Evolutionary conservation across 2,797 vertebrate genomes (phyloP), one percentile per base, ranked within the genome.

Genomic region (Enteromius trimaculatus): DNA sequence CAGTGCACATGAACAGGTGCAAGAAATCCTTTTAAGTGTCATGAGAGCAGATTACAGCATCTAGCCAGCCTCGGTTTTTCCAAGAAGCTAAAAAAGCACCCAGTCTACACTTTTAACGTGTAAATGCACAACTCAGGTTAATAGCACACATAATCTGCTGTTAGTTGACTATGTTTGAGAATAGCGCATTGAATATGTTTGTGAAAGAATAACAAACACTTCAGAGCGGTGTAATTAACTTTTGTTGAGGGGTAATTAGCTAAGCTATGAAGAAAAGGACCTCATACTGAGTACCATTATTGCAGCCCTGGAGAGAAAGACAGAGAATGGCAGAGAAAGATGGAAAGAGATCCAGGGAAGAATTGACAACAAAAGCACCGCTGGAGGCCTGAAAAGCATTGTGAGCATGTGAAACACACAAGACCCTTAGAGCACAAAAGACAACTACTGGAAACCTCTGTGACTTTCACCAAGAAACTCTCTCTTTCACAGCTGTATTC

Each of bases 201-300:
- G 77, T 42, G 42, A 29, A 58, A 44, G 65, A 77, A 62, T 80
- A 75, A 88, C 49, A 86, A 80, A 58, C 77, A 78, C 26, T 71
- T 75, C 81, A 86, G 76, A 80, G 68, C 29, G 11, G 53, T 26
- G 82, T 86, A 87, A 86, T 88, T 88, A 81, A 82, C 74, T 80
- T 69, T 47, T 78, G 74, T 51, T 64, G 69, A 83, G 42, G 31
- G 65, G 78, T 78, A 82, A 88, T 86, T 69, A 78, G 60, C 77
- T 74, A 58, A 53, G 76, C 72, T 76, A 78, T 74, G 39, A 82
- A 60, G 70, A 75, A 78, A 86, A 83, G 74, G 77, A 81, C 51
- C 84, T 79, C 88, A 81, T 76, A 83, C 80, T n/a, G 82, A 82
- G 84, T 42, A 80, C 42, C 66, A 88, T 87, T 88, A 88, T 79